A percentile compares a stretch with the other conserved stretches of the same genome.
phyloP scores from a whole-genome alignment of 2,888 invertebrate genomes.

The Embidobia sp. region DNA sequence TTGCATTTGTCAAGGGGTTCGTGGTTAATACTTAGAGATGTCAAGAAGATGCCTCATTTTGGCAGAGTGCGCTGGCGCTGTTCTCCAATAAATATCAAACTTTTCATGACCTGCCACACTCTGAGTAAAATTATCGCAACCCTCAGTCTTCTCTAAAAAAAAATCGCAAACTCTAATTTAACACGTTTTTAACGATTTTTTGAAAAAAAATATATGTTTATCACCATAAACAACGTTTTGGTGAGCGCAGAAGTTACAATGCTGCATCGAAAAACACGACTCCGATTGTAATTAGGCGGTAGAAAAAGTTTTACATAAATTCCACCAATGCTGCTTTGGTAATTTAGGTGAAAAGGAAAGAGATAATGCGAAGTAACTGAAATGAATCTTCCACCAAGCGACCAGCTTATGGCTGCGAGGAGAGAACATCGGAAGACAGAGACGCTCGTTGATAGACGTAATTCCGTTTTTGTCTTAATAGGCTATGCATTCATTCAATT shows the following conservation, averaged over 20 bases:
- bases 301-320: slow-evolving; percentile 45
- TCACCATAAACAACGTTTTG: slow-evolving; percentile 21
- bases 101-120: slow-evolving; percentile 58
- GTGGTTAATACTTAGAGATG: slow-evolving; percentile 75
- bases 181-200: slow-evolving; percentile 19
- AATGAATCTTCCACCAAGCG: slow-evolving; percentile 44
- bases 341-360: slow-evolving; percentile 53
- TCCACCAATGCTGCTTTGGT: slow-evolving; percentile 22
- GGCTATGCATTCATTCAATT: slow-evolving; percentile 45
- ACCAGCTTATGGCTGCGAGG: no score
- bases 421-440: no score
- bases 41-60: slow-evolving; percentile 78
- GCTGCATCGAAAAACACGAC: slow-evolving; percentile 13
- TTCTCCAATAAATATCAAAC: slow-evolving; percentile 70
- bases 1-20: slow-evolving; percentile 79
- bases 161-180: no score
- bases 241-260: background rate
- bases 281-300: slow-evolving; percentile 33
- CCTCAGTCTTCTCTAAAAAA: slow-evolving; percentile 49
- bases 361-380: slow-evolving; percentile 54
- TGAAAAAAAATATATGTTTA: slow-evolving; percentile 13
- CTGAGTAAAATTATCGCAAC: slow-evolving; percentile 59
- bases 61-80: slow-evolving; percentile 78
- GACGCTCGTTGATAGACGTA: slow-evolving; percentile 24
- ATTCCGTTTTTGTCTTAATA: slow-evolving; percentile 54